Conservation (phyloP, 2,113 vertebrate species). For the Pholis gunnellus region DNA sequence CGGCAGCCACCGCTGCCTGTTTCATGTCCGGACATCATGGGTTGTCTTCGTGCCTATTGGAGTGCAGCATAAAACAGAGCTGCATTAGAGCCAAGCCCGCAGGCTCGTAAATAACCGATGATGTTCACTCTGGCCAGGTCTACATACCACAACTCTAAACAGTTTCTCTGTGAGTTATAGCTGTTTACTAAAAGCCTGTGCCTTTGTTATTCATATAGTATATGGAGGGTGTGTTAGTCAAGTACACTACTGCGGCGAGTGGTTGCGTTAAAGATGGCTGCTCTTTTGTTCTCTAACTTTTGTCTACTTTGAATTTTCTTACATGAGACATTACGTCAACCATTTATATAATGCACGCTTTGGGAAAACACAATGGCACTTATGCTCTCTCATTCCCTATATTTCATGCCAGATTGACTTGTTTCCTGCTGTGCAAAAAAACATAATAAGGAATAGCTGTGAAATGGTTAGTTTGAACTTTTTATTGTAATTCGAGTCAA, state of each 20-base stretch:
- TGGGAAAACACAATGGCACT: conserved; percentile 26
- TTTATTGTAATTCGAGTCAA: conserved; percentile 22
- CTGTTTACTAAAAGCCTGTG: conserved; percentile 80
- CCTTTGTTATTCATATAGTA: conserved; percentile 73
- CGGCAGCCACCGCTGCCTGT: conserved; percentile 63
- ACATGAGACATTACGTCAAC: conserved; percentile 28
- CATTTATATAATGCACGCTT: conserved; percentile 42
- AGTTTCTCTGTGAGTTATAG: conserved; percentile 76
- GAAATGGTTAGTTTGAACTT: conserved; percentile 36
- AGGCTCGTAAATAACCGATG: conserved; percentile 79
- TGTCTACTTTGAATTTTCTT: conserved; percentile 43
- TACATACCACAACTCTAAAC: conserved; percentile 80
- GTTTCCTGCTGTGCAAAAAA: conserved; percentile 42
- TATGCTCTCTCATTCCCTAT: conserved; percentile 23
- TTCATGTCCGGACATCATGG: conserved; percentile 70
- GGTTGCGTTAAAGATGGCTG: conserved; percentile 24
- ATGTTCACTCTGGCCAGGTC: conserved; percentile 74
- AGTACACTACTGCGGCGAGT: conserved; percentile 50
- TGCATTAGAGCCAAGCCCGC: conserved; percentile 60
- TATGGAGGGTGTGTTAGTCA: conserved; percentile 61
- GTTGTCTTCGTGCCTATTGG: conserved; percentile 54
- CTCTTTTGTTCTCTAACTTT: conserved; percentile 42
- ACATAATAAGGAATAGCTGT: conserved; percentile 26
- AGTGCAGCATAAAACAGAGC: conserved; percentile 65
- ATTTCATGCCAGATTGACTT: conserved; percentile 34